Evolutionary conservation across 2,888 invertebrate genomes (phyloP).

Genomic region (Cephonodes hylas): DNA sequence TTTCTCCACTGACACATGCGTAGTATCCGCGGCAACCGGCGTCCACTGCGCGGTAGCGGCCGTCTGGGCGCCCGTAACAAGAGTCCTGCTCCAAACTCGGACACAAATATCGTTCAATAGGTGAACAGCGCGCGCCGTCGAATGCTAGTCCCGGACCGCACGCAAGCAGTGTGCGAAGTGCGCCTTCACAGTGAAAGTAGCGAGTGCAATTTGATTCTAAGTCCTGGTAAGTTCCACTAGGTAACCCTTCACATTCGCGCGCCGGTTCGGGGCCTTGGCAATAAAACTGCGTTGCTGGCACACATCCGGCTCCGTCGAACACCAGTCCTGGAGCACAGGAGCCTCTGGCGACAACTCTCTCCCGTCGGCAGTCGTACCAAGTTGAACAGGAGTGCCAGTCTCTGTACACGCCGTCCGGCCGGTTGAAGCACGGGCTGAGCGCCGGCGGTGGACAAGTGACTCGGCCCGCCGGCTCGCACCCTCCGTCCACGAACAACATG

Average conservation of each 20-base stretch:
- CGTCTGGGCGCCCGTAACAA: constrained; percentile 77
- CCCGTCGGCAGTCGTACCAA: constrained; percentile 75
- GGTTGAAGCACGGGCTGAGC: constrained; percentile 69
- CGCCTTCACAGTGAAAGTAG: constrained; percentile 75
- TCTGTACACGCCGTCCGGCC: constrained; percentile 66
- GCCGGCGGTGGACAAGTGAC: constrained; percentile 72
- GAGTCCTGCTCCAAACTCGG: constrained; percentile 74
- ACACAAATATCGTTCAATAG: constrained; percentile 58
- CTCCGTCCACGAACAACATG: constrained; percentile 73
- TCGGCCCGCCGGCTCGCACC: constrained; percentile 69
- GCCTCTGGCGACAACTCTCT: constrained; percentile 66
- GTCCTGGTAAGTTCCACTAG: constrained; percentile 80
- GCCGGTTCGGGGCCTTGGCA: constrained; percentile 72
- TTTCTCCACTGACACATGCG: constrained; percentile 78
- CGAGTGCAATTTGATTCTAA: constrained; percentile 74
- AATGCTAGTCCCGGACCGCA: constrained; percentile 66
- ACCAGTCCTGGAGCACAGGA: constrained; percentile 69
- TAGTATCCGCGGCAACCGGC: constrained; percentile 82
- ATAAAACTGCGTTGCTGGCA: constrained; percentile 54
- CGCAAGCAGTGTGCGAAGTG: constrained; percentile 58
- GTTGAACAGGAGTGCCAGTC: constrained; percentile 73
- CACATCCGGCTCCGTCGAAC: constrained; percentile 77
- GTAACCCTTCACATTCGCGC: constrained; percentile 67
- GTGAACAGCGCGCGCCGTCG: constrained; percentile 71
- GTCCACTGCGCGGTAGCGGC: constrained; percentile 74